Base-by-base conservation (phyloP, 2,888 invertebrate species). In the Linyphia triangularis region DNA sequence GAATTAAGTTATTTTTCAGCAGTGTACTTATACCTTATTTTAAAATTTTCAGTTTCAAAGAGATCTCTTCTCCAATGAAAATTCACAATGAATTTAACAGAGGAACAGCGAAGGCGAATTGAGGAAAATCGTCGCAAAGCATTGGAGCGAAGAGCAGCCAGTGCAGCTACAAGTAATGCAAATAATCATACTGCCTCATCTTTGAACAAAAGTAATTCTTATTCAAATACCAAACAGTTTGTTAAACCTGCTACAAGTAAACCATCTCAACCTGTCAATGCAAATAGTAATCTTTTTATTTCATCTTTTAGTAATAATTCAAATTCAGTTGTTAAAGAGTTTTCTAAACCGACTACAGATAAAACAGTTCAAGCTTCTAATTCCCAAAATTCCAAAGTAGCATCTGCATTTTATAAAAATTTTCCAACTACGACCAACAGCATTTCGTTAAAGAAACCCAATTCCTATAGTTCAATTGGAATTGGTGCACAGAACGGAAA, bases 81-180 rank as follows among this genome's bases (percentile, higher is more conserved):
- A 1, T 63, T 37, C 2, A 82, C 28, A 63, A 89, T 89, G 89
- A 85, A 57, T 77, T 37, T 63, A 30, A 93, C 93, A n/a, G 93
- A 91, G 40, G 93, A 93, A 89, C 93, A 94, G 90, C 92, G 91
- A 69, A 90, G 91, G 65, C 91, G 92, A 75, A 93, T 93, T 65
- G 94, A 94, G 91, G 93, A 93, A 91, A 93, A 93, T 91, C 92
- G 92, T 16, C 90, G 89, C 43, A 92, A 92, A 90, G 94, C 94
- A 13, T 75, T 94, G n/a, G 92, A 92, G 40, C 92, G 91, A 85
- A 91, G 93, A 90, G 83, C 86, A 37, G 61, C 69, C 33, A 73
- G 24, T 10, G 33, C 69, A 59, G 40, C 10, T 28, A 24, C 59
- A 37, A 67, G n/a, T 78, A 30, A 22, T 43, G 16, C 16, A 77